Evolutionary conservation across 2,888 invertebrate genomes (phyloP), one percentile per base, ranked within the genome.

Genomic region (Ophonus ardosiacus): DNA sequence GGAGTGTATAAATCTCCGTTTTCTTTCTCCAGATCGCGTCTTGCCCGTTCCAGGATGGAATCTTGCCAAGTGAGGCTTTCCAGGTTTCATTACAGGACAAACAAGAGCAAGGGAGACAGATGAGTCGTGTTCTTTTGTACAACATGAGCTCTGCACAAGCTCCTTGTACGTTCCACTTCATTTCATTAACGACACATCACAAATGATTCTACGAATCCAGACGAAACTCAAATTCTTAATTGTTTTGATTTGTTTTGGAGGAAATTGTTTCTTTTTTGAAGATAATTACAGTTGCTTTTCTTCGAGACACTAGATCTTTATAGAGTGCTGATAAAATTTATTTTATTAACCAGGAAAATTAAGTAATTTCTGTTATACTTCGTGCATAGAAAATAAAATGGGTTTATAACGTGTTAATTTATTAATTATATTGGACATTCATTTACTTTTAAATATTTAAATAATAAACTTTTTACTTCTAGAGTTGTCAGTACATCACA

Each of bases 111-210:
- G 43, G 31, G 76, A 78, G 80, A 80, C 40, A 61, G 61, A 80
- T 80, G 59, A 80, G 61, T 80, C 80, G 24, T 38, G 80, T 80
- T 61, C 80, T 80, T 80, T 80, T 80, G 80, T 80, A 61, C 78
- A 24, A 15, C 59, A 51, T 10, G 43, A 8, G 43, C 43, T 51
- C 31, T 31, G 31, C 31, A 31, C 31, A 31, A 21, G 57, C 59
- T 79, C 59, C 79, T 76, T 38, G 79, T 79, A 79, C 59, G 80
- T 80, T 61, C 80, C 31, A 61, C 80, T 80, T 80, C 80, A 80
- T 80, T 80, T 80, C 80, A 80, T 80, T 80, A 80, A 80, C 61
- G 61, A 80, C 63, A 80, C 80, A 80, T 80, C 80, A 80, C 61
- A 59, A 61, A 80, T 80, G 80, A 61, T 80, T 80, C 59, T 61